Base-by-base conservation (phyloP, 2,113 vertebrate genomes). In the Oxyura jamaicensis region DNA sequence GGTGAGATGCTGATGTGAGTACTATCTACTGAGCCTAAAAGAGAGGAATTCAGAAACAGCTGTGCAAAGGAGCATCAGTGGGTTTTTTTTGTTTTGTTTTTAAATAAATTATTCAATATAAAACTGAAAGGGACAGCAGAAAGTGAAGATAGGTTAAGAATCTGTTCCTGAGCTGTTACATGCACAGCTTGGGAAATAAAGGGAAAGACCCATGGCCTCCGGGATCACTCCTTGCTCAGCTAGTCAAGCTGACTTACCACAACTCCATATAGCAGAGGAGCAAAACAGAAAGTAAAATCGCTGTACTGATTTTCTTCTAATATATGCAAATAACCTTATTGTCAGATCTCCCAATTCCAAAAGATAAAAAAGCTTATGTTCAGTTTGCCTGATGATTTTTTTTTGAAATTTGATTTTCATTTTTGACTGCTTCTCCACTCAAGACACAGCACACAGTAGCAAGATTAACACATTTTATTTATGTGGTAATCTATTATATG, bases 201-300 rank as follows among this genome's bases (percentile, higher is more conserved):
- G 55, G 71, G n/a, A 78, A 58, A 66, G 66, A 53, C n/a, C 35
- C 31, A 25, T 7, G 4, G 81, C 53, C 41, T 44, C 35, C 21
- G 48, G 53, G 86, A 90, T 78, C 55, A 50, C 41, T 96, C 85
- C 83, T 85, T 85, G 53, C 73, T 88, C 78, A 90, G 81, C 62
- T 67, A 90, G 93, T 97, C 96, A 95, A 66, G 85, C 96, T 97
- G 96, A 98, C 95, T 97, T 98, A 98, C 95, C 96, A 92, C 46
- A 91, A 83, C 76, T 87, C 82, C 93, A 66, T 52, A 67, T 22
- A 75, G 83, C 93, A 92, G 77, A 93, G 92, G n/a, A 79, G 87
- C 35, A 94, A 94, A 97, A 95, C 76, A 87, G 95, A 96, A 97
- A 96, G 94, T 94, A 97, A 97, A 97, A 97, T 97, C 93, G 90